Base-by-base conservation (phyloP, 2,888 invertebrate species). In the Cephus pygmeus region DNA sequence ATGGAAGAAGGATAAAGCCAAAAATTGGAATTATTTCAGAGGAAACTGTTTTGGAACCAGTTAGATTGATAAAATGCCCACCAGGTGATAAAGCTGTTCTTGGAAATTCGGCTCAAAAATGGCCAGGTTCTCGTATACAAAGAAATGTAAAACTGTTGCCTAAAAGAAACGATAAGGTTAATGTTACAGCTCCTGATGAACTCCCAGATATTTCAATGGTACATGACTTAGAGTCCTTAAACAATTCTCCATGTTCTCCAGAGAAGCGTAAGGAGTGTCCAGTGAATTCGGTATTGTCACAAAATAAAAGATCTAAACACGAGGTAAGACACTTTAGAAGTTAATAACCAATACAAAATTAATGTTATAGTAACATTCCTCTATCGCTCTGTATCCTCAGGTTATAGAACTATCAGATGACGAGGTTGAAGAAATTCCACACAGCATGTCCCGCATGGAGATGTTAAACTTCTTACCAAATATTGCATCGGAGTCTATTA, bases 351-450 rank as follows among this genome's bases (percentile, higher is more conserved):
- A 71, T 56, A 69, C 15, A 12, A 33, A 77, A 74, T 73, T 76
- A 69, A 34, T 12, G 71, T 30, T 23, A 34, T 30, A 23, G 9
- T 76, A n/a, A 34, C 68, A 30, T 15, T 30, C 23, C n/a, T n/a
- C 6, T 23, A 35, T 74, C 9, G 2, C 76, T 71, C 9, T 56
- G 23, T 56, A 56, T 9, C 56, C 56, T 12, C 68, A 90, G 90
- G 83, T 90, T 3, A 91, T 91, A 69, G 91, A 91, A 79, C 83
- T 91, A 34, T 91, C 91, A 0, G 91, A 91, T 56, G 91, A 91
- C 69, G 91, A 91, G 73, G 86, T 90, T 74, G 88, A 91, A 80
- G 89, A 90, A 81, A 85, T 90, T 35, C 89, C 87, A 1, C 81
- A 81, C 4, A 85, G 85, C 4, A 82, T 89, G 85, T 85, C 90